Evolutionary conservation across 1,140 invertebrate species (phyloP), one percentile per base, ranked within the genome.

Genomic region (Coptotermes formosanus): DNA sequence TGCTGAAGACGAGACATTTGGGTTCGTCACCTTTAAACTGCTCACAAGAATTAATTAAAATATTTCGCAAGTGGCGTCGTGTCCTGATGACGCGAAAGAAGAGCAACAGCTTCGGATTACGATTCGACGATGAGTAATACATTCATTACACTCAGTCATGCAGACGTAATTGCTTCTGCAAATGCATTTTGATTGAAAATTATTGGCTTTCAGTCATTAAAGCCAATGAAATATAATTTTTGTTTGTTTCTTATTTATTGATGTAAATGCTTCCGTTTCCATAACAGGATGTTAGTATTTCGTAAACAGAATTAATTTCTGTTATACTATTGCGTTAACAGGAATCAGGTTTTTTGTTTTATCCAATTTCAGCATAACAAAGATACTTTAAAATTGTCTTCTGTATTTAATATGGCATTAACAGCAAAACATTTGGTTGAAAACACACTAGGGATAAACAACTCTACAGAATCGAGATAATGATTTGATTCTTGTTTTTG

Each of bases 181-280:
- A 75, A 75, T 75, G n/a, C 64, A 75, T 75, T 75, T 75, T 75
- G 64, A 75, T 75, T 75, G 64, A 75, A 75, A 75, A 64, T 64
- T 64, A 64, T 75, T 75, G 25, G 64, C n/a, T 75, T 75, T 25
- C 64, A 75, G 9, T 6, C 64, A 25, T 75, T 75, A 25, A 75
- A 75, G 64, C 64, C n/a, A 75, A 30, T 75, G 25, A 75, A 75
- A 75, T 75, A 75, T 75, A 75, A 75, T 75, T 75, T 75, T 75
- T 9, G 64, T 75, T 75, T 8, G 11, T 16, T 7, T 14, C 25
- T 11, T n/a, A 8, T 75, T 75, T 30, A 59, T 30, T 75, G 25
- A 30, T 75, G n/a, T 75, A 30, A 75, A 30, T 30, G 25, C 25
- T 75, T 75, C 30, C 52, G 19, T 75, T 7, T 30, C n/a, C 25